Base-by-base conservation (phyloP, 2,113 vertebrate species). In the Lasiurus borealis region DNA sequence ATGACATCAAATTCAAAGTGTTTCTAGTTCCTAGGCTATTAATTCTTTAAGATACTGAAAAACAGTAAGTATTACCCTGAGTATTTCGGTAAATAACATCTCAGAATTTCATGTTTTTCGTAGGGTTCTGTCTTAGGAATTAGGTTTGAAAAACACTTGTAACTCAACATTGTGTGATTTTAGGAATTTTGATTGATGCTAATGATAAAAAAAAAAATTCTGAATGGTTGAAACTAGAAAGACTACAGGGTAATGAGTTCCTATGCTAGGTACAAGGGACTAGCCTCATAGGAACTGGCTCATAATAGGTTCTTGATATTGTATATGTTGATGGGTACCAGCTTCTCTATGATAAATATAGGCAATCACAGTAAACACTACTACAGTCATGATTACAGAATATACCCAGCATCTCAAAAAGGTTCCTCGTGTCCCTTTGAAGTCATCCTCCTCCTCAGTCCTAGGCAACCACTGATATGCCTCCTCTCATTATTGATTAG, bases 21-120 rank as follows among this genome's bases (percentile, higher is more conserved):
- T 83, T 91, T 81, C 44, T 96, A 97, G 91, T 95, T 97, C 96
- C 92, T 95, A 96, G 36, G 15, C 68, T 34, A 80, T 36, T 40
- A 69, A 97, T 31, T 52, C 34, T 96, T 36, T 75, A 85, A 88
- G 96, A 59, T 85, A 96, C 89, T 84, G 84, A 97, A 95, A 97
- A 92, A 77, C 44, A 0, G 0, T 84, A 95, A 77, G 78, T 82
- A 95, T 95, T 97, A 96, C 96, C 95, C 94, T 97, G 81, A 85
- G 88, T 84, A 57, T 96, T 98, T 97, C 98, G 97, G 97, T 97
- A 98, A 93, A 97, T 96, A 97, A 97, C 97, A 96, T 92, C 94
- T 98, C 95, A 97, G 96, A 91, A 94, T 59, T 73, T 95, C 66
- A 5, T 82, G 86, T 85, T 95, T 52, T 25, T 62, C 54, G 96